Percentiles rank a stretch among this genome's conserved stretches.
phyloP scores from a whole-genome alignment of 2,113 vertebrate genomes.

The Dasypus novemcinctus region DNA sequence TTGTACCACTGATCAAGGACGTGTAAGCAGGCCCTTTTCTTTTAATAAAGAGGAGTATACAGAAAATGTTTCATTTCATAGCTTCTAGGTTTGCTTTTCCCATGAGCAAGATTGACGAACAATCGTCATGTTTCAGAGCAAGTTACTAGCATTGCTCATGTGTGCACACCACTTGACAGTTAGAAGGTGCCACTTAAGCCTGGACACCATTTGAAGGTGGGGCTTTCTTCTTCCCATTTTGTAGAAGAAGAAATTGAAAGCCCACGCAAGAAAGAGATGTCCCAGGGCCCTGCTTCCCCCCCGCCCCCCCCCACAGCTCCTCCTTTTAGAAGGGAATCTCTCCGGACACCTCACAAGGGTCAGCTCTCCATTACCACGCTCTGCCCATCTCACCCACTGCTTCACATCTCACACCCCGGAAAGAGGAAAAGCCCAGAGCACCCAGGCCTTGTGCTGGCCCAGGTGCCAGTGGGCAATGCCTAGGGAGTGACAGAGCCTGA shows the following conservation, averaged over 20 bases:
- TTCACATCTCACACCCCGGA: not conserved
- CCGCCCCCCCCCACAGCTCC: not conserved
- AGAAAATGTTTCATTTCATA: not conserved
- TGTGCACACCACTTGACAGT: not conserved
- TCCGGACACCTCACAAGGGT: not conserved
- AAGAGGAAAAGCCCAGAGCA: not conserved
- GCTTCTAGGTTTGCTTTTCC: not conserved
- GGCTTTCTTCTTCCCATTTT: not conserved
- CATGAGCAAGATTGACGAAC: not conserved
- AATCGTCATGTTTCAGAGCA: not conserved
- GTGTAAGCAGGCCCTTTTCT: not conserved
- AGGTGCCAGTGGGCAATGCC: not conserved
- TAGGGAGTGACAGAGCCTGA: not conserved
- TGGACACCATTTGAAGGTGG: not conserved
- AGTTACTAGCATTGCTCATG: not conserved
- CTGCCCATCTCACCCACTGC: accelerated
- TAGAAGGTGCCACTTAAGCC: accelerated
- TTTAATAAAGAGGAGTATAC: not conserved
- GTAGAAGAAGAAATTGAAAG: not conserved
- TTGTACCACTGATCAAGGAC: not conserved
- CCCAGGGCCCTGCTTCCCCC: not conserved
- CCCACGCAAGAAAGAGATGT: not conserved
- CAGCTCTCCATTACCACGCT: not conserved
- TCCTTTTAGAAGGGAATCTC: not conserved
- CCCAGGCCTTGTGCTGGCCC: not conserved